Base-by-base conservation (phyloP, 2,888 invertebrate species). In the Odontothrips loti region DNA sequence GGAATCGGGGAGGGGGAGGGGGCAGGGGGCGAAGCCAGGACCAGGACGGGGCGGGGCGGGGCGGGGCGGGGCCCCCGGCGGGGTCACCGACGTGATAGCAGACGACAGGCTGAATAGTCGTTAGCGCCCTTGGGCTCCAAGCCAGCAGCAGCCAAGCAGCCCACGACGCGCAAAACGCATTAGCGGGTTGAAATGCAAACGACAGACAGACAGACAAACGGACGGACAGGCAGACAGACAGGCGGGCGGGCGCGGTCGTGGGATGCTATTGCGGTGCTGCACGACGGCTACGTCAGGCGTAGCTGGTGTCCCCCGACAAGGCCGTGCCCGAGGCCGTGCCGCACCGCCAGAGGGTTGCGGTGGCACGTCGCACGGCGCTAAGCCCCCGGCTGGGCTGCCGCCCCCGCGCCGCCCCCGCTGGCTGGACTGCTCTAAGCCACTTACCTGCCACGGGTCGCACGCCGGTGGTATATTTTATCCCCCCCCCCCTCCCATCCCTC, bases 381-480 rank as follows among this genome's bases (percentile, higher is more conserved):
- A 43, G 34, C 34, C 34, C 34, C 34, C 34, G 34, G 34, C 34
- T 6, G 34, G 3, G 34, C 34, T 6, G 34, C 34, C 34, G 34
- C 34, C 34, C 34, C 11, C 58, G 58, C 58, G 51, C 51, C 51
- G 15, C 51, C 15, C 58, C 58, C 58, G 11, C 68, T 8, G 27
- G 68, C 23, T 27, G 68, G 68, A 75, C 68, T 27, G 27, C 23
- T 27, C 68, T 75, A 75, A 75, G 68, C 68, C 68, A 75, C 68
- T 75, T 75, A 75, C 68, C 68, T 75, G 68, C 68, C 68, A 51
- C 51, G 58, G n/a, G 58, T 20, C 11, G 58, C 58, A 58, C 17
- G 34, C 23, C 68, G 10, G 27, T 12, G 12, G 58, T 23, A 75
- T 27, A 27, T 75, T 75, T 75, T 23, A 75, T 27, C 27, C 68